These are phyloP conservation scores for Xenus cinereus DNA, from an alignment of 2,113 vertebrate genomes.

Conservation along the genomic window DNA sequence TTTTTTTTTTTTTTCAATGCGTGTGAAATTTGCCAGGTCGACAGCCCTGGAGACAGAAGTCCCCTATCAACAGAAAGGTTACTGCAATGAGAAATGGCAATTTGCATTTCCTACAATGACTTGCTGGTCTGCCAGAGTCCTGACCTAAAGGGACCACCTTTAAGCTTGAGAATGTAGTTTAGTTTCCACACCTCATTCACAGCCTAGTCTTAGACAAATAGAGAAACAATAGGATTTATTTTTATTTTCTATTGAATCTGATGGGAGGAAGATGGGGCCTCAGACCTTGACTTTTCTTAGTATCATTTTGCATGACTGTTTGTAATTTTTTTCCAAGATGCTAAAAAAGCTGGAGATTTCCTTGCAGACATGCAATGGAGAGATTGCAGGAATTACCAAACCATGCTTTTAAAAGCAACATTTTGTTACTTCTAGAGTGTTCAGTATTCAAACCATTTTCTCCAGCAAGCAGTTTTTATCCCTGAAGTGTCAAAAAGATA, in stretches of 20 bases:
- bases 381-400: not conserved
- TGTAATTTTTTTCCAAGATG: not conserved
- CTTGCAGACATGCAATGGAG: not conserved
- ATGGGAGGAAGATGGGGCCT: not conserved
- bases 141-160: slow-evolving; percentile 14
- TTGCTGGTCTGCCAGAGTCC: slow-evolving; percentile 7
- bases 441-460: not conserved
- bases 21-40: slow-evolving; percentile 24
- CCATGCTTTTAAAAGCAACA: not conserved
- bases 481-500: not conserved
- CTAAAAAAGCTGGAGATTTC: not conserved
- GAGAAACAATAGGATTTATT: slow-evolving; percentile 60
- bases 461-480: not conserved
- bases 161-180: not conserved
- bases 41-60: slow-evolving; percentile 14
- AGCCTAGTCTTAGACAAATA: not conserved
- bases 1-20: not conserved
- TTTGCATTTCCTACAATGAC: slow-evolving; percentile 16
- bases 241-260: slow-evolving; percentile 43
- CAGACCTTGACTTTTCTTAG: slow-evolving; percentile 43
- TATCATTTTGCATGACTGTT: not conserved
- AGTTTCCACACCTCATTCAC: slow-evolving; percentile 10
- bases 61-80: not conserved
- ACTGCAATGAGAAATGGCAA: not conserved
- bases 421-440: not conserved